Percentiles rank a stretch among this genome's conserved stretches.
phyloP scores from a whole-genome alignment of 2,113 vertebrate species.

The Saccopteryx leptura region DNA sequence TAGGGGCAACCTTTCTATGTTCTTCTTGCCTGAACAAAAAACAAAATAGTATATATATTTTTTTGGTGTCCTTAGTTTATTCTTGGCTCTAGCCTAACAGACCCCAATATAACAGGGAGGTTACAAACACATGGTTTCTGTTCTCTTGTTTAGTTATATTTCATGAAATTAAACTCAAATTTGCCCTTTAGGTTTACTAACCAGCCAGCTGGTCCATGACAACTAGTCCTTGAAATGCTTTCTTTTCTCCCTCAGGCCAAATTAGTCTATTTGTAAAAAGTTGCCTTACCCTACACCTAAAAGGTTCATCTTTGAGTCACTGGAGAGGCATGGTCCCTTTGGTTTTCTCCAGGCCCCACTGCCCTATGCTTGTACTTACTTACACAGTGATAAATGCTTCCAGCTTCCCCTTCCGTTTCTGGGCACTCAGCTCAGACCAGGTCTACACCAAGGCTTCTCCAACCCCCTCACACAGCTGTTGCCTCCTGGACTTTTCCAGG shows the following conservation, averaged over 20 bases:
- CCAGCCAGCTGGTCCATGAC: neutral
- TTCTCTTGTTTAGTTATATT: conserved; percentile 33
- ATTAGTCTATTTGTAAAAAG: neutral
- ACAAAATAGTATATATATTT: neutral
- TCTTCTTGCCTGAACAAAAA: conserved; percentile 11
- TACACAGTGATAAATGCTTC: neutral
- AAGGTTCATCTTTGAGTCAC: neutral
- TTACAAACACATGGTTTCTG: neutral
- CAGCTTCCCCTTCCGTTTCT: neutral
- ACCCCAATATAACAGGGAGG: neutral
- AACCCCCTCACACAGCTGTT: neutral
- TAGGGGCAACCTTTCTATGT: neutral
- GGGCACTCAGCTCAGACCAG: neutral
- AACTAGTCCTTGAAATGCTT: neutral
- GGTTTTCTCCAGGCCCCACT: neutral
- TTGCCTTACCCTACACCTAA: neutral
- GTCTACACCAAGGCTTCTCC: neutral
- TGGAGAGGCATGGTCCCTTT: neutral
- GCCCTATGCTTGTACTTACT: neutral
- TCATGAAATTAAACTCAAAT: conserved; percentile 49
- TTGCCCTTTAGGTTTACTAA: neutral
- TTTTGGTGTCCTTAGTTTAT: conserved; percentile 9
- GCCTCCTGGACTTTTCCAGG: neutral
- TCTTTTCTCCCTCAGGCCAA: neutral
- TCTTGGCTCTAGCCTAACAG: neutral